phyloP scores from a whole-genome alignment of 2,797 vertebrate species.

The Malacoctenus gilli region DNA sequence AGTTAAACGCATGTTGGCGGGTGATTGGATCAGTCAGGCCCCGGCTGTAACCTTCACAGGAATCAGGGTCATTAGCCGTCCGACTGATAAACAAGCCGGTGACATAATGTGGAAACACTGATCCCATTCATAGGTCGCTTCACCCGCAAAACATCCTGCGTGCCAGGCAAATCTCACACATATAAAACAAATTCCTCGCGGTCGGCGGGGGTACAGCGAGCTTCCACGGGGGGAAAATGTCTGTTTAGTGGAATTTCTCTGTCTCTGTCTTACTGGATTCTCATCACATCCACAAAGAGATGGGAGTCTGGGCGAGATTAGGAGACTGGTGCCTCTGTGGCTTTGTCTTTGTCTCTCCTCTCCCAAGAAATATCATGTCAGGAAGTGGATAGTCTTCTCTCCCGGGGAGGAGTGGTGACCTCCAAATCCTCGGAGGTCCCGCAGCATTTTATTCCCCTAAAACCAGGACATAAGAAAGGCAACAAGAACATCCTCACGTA shows the following conservation, averaged over 20 bases:
- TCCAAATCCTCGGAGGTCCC: slow-evolving; percentile 35
- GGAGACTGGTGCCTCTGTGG: slow-evolving; percentile 57
- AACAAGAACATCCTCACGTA: slow-evolving; percentile 4
- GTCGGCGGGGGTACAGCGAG: slow-evolving; percentile 59
- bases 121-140: slow-evolving; percentile 75
- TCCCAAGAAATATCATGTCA: slow-evolving; percentile 49
- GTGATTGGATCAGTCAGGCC: slow-evolving; percentile 44
- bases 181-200: slow-evolving; percentile 79
- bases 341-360: slow-evolving; percentile 62
- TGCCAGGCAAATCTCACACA: slow-evolving; percentile 76
- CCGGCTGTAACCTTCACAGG: slow-evolving; percentile 56
- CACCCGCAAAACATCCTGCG: slow-evolving; percentile 74
- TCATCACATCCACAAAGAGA: slow-evolving; percentile 57
- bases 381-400: slow-evolving; percentile 54
- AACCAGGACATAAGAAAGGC: neutral
- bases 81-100: slow-evolving; percentile 74
- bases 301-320: slow-evolving; percentile 69
- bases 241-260: slow-evolving; percentile 61
- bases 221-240: slow-evolving; percentile 41
- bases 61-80: slow-evolving; percentile 64
- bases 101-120: slow-evolving; percentile 84
- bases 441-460: slow-evolving; percentile 10
- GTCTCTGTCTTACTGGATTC: slow-evolving; percentile 47
- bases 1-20: slow-evolving; percentile 57
- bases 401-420: slow-evolving; percentile 46